A percentile compares a stretch with the other conserved stretches of the same genome.
Conservation (phyloP, 2,113 vertebrate species). For the Cettia cetti region DNA sequence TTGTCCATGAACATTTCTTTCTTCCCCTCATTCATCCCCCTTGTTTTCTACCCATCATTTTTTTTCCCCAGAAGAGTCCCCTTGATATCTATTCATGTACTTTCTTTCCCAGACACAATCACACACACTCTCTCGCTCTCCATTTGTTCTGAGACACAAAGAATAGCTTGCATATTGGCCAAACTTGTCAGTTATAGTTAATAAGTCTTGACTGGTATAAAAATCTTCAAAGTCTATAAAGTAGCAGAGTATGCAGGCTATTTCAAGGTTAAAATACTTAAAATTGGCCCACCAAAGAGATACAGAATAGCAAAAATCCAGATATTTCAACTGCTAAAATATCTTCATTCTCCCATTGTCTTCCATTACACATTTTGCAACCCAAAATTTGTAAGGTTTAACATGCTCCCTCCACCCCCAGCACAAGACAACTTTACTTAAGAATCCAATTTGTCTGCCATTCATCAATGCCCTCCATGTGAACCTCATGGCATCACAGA, state of each 20-base stretch:
- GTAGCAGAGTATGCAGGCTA: background rate
- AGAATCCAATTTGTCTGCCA: conserved; percentile 49
- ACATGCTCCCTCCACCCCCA: background rate
- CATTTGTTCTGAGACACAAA: background rate
- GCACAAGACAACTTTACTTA: conserved; percentile 33
- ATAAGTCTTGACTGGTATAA: background rate
- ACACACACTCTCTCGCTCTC: background rate
- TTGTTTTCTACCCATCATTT: background rate
- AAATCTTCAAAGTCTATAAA: background rate
- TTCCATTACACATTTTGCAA: background rate
- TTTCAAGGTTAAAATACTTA: background rate
- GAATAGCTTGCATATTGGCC: background rate
- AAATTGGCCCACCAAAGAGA: background rate
- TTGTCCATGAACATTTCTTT: background rate
- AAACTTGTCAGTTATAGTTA: background rate
- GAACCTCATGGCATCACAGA: conserved; percentile 48
- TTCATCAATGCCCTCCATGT: conserved; percentile 33
- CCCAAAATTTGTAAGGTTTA: background rate
- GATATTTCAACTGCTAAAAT: background rate
- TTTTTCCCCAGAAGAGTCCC: background rate
- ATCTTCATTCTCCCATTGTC: background rate
- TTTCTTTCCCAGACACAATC: background rate
- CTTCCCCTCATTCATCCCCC: background rate
- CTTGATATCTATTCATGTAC: background rate
- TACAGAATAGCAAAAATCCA: background rate